Base-by-base conservation (phyloP, 2,888 invertebrate genomes). In the Caradrina clavipalpis region DNA sequence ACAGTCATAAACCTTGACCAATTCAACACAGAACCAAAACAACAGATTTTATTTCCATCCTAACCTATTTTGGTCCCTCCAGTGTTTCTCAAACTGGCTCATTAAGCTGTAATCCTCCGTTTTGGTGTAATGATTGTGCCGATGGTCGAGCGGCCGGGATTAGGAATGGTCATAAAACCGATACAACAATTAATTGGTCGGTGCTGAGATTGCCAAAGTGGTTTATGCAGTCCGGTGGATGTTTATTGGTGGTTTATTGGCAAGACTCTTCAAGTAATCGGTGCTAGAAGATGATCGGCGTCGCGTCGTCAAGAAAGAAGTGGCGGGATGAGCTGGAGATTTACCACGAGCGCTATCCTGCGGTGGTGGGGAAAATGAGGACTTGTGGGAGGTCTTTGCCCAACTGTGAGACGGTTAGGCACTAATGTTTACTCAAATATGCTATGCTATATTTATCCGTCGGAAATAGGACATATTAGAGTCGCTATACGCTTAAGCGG, bases 101-200 rank as follows among this genome's bases (percentile, higher is more conserved):
- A 79, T 85, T 76, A 70, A 67, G 63, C 59, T 19, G 53, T 70
- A 76, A 79, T 73, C 77, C 64, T 31, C 56, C 71, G 66, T 69
- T 75, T 64, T 61, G 66, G 58, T 70, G 71, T 84, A 84, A 86
- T 81, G 73, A 83, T 76, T 72, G 69, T 75, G 76, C 65, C 79
- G 71, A 81, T 81, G 76, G 71, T 54, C 64, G 66, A 49, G 69
- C 49, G 59, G 49, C 63, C 58, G 73, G 80, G 74, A 84, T 87
- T 86, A 81, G 80, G 70, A 68, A 67, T 77, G 83, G 56, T 76
- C 84, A 84, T 86, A 86, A 86, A 86, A 80, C 73, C 79, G 78
- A 86, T 84, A 86, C 81, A 83, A 70, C 72, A 83, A 86, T 84
- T 86, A 86, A 86, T 86, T 80, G 81, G 73, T 65, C 59, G 10